Conservation (phyloP, 2,113 vertebrate species). For the Mesoclemmys tuberculata region DNA sequence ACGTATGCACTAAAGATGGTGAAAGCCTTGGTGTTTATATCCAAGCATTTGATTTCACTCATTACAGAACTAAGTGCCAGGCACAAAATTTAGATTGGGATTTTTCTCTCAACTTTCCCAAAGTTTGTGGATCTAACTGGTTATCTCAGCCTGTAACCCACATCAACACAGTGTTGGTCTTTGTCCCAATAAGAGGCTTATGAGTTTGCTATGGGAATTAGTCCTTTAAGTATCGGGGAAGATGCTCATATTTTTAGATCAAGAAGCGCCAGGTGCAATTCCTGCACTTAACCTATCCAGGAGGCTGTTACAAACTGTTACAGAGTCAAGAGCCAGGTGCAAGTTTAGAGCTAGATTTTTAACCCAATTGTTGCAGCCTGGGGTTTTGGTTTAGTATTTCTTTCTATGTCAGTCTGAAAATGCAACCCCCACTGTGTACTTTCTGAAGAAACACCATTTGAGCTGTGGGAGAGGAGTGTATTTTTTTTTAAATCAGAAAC, state of each 20-base stretch:
- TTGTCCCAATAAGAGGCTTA: too few relatives aligned
- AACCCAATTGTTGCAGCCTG: background rate
- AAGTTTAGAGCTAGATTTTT: background rate
- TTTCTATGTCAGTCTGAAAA: background rate
- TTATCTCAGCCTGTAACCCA: accelerated
- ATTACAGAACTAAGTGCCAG: background rate
- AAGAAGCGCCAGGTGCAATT: too few relatives aligned
- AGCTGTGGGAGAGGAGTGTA: background rate
- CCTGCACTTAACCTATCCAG: background rate
- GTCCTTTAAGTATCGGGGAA: background rate
- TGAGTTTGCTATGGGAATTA: background rate
- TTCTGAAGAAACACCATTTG: background rate
- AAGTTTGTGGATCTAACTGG: accelerated
- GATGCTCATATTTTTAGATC: too few relatives aligned
- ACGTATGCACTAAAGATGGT: accelerated
- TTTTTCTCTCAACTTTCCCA: background rate
- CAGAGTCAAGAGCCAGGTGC: background rate
- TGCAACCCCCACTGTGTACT: background rate
- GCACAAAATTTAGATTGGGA: background rate
- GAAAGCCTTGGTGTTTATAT: background rate
- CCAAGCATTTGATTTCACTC: background rate
- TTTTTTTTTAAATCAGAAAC: background rate
- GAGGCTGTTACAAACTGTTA: background rate
- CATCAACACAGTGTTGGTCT: background rate
- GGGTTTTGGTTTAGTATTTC: background rate